Evolutionary conservation across 2,797 vertebrate species (phyloP), one percentile per base, ranked within the genome.

Genomic region (Mormyrus proboscirostris): DNA sequence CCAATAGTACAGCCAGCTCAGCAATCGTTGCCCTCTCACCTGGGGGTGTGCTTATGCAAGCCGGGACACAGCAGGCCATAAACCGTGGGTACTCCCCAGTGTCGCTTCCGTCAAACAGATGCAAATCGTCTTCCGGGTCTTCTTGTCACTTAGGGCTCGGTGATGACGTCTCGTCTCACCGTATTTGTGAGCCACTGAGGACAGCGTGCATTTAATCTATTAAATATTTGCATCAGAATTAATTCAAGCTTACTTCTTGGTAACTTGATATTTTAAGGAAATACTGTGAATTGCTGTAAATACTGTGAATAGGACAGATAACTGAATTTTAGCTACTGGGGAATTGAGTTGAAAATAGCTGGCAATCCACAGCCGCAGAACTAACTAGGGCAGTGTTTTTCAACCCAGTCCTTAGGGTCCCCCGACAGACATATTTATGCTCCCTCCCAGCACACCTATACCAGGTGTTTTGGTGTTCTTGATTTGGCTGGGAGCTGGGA

Each of bases 11-110:
- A 91, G 98, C 97, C 89, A 97, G 95, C 93, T 97, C 97, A 92
- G 97, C 98, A 90, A 97, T 99, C 88, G 94, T 97, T 93, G 96
- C 97, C 57, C 96, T 99, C 89, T 99, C 99, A 90, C 97, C 98
- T 89, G 99, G 99, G 92, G 99, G 99, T 69, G 92, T 97, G 90
- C 97, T 99, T 93, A 99, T 99, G 99, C 97, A 97, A 94, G 95
- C 96, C 91, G 97, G 96, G 92, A 94, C 96, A 89, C 97, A 98
- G 93, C 98, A 99, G 97, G 96, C 98, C 94, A 97, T 99, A 95
- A 98, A 97, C 94, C 98, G 99, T 99, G 95, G 94, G 97, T 95
- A 51, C 88, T 55, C 51, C 29, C 16, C 22, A 44, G 29, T 8
- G 49, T 55, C 19, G 51, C 50, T 85, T 53, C 29, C 16, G 16